Conservation (phyloP, 2,888 invertebrate genomes). For the Sminthurides aquaticus region DNA sequence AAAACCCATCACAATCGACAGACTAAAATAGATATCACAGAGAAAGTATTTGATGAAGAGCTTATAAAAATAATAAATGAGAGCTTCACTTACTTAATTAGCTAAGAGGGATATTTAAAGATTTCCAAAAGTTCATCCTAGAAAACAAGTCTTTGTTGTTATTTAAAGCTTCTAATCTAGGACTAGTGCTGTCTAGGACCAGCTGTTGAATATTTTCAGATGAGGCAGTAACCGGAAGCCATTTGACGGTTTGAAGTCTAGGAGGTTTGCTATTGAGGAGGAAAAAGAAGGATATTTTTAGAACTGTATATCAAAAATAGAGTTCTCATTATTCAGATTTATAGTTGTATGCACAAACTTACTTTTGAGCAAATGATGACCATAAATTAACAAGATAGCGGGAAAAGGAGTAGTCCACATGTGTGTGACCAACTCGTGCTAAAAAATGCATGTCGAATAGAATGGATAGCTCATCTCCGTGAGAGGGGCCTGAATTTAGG, state of each 20-base stretch:
- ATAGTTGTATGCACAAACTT: neutral
- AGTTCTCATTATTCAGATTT: no score
- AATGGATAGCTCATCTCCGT: slow-evolving; percentile 9
- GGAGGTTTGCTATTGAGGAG: neutral
- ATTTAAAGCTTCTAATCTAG: neutral
- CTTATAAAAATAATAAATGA: no score
- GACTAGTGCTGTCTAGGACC: neutral
- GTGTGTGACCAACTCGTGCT: neutral
- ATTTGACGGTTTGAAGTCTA: neutral
- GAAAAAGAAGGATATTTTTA: no score
- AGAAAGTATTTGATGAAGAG: no score
- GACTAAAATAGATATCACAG: no score
- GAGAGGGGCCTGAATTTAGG: slow-evolving; percentile 5
- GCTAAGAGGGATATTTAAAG: neutral
- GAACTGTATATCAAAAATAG: no score
- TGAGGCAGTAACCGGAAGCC: neutral
- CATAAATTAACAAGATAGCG: slow-evolving; percentile 3
- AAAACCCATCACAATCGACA: no score
- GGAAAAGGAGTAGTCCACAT: slow-evolving; percentile 15
- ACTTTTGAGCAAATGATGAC: slow-evolving; percentile 11
- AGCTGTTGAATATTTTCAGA: neutral
- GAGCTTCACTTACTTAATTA: neutral
- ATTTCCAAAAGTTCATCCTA: neutral
- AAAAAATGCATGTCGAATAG: slow-evolving; percentile 13
- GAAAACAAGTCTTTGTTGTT: neutral